A percentile compares a stretch with the other conserved stretches of the same genome.
These are phyloP conservation scores for Graptemys geographica DNA, from an alignment of 2,797 vertebrate genomes.

Conservation along the genomic window DNA sequence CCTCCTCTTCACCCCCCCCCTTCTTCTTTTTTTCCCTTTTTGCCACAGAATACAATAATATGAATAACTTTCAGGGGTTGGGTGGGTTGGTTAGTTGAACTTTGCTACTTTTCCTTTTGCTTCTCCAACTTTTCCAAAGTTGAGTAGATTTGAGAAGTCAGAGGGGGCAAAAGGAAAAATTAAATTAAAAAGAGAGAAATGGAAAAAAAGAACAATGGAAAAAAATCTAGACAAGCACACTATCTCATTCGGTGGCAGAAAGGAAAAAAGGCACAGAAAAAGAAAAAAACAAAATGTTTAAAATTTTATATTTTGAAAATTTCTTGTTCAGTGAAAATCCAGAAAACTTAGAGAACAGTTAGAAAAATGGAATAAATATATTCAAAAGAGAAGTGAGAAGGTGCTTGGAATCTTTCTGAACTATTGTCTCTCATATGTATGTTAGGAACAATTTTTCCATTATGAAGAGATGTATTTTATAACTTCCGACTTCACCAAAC, in stretches of 20 bases:
- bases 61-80: too few relatives aligned
- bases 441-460: neutral
- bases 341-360: neutral
- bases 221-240: neutral
- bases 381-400: neutral
- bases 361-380: neutral
- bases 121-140: too few relatives aligned
- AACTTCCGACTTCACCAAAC: neutral
- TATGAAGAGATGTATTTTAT: neutral
- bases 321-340: neutral
- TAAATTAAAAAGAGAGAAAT: neutral
- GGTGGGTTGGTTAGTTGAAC: too few relatives aligned
- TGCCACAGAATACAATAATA: too few relatives aligned
- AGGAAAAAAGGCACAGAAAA: neutral
- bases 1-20: too few relatives aligned
- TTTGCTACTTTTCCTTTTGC: too few relatives aligned
- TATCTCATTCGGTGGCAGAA: neutral
- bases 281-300: neutral
- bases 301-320: neutral
- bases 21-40: too few relatives aligned
- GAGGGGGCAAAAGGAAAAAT: neutral
- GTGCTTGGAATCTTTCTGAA: neutral
- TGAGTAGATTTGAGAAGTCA: neutral
- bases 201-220: neutral
- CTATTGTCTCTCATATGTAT: neutral